These are phyloP conservation scores for Agelastica alni DNA, from an alignment of 2,888 invertebrate species.

Conservation along the genomic window DNA sequence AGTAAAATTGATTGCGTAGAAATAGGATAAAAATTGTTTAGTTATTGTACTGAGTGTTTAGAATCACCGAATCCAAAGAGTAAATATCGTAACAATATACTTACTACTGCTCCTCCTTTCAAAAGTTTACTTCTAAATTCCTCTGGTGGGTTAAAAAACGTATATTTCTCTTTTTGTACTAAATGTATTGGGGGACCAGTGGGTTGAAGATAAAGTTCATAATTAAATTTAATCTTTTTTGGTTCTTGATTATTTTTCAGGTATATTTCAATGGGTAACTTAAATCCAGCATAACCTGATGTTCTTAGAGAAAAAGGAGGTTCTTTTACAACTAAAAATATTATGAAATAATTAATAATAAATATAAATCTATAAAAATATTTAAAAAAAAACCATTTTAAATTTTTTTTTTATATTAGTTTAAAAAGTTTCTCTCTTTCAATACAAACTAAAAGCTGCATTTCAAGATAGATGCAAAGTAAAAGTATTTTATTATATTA, in stretches of 20 bases:
- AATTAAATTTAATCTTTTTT: conserved; percentile 79
- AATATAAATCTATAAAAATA: no score
- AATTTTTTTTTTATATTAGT: no score
- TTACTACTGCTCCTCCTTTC: conserved; percentile 78
- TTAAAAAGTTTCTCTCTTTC: no score
- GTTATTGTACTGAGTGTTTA: no score
- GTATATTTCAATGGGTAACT: conserved; percentile 86
- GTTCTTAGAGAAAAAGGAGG: conserved; percentile 90
- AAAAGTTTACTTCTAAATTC: conserved; percentile 87
- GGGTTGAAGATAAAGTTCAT: conserved; percentile 83
- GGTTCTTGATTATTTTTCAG: conserved; percentile 89
- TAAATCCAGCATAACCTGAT: conserved; percentile 95
- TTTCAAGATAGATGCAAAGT: no score
- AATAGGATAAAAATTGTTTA: no score
- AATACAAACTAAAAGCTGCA: no score
- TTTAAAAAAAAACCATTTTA: no score
- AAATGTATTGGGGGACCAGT: conserved; percentile 73
- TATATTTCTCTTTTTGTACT: conserved; percentile 78
- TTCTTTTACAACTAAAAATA: conserved; percentile 79
- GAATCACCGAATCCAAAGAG: no score
- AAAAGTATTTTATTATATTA: neutral
- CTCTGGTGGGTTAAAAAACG: conserved; percentile 84
- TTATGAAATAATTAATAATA: no score
- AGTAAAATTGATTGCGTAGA: no score
- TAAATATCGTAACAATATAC: no score